These are phyloP conservation scores for Condylura cristata DNA, from an alignment of 2,113 vertebrate species.

Conservation along the genomic window DNA sequence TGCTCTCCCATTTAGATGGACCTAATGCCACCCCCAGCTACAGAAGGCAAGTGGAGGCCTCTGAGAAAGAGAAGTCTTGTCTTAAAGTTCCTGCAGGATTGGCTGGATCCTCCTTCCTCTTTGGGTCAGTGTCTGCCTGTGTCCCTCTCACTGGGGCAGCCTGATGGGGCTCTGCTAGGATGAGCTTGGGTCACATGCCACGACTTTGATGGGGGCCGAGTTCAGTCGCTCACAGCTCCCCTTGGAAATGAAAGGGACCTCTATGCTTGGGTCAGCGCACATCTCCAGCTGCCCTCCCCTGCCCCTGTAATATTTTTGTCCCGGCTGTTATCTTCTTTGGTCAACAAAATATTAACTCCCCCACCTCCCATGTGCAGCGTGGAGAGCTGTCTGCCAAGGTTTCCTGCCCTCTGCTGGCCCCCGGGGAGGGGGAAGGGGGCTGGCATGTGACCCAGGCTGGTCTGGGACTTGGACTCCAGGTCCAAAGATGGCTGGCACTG, in stretches of 20 bases:
- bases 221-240: too few relatives aligned
- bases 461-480: neutral
- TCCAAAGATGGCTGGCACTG: too few relatives aligned
- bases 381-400: neutral
- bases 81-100: neutral
- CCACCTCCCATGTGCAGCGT: neutral
- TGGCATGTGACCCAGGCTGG: neutral
- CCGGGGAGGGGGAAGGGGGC: neutral
- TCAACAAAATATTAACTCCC: neutral
- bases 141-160: neutral
- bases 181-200: neutral
- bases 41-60: neutral
- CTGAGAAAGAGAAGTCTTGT: neutral
- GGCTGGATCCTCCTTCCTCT: neutral
- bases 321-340: neutral
- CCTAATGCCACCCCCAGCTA: neutral
- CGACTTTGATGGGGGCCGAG: neutral
- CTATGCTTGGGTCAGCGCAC: neutral
- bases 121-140: neutral
- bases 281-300: neutral
- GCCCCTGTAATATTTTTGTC: neutral
- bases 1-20: neutral
- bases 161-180: neutral
- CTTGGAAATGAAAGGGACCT: neutral
- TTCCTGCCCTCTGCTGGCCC: too few relatives aligned